These are phyloP conservation scores for Penaeus chinensis DNA, from an alignment of 1,140 invertebrate genomes.

Conservation along the genomic window DNA sequence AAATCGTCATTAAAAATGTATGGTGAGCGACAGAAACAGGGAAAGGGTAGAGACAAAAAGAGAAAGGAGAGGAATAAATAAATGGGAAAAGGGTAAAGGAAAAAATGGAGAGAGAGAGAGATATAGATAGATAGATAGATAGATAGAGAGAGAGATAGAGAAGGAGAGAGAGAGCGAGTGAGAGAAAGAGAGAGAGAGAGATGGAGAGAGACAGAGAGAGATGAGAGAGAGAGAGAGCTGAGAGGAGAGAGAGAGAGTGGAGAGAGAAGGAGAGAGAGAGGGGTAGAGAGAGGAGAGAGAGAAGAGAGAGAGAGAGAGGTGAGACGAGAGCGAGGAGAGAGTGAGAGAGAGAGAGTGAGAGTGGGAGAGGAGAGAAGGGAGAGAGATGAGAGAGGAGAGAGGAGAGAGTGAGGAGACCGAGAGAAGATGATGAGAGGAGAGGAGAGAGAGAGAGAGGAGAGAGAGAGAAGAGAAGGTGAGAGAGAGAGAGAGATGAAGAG, in stretches of 20 bases:
- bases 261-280: neutral
- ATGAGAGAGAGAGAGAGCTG: too few relatives aligned
- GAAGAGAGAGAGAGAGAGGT: neutral
- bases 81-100: neutral
- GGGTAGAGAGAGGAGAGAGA: neutral
- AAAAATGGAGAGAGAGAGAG: neutral
- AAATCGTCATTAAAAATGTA: too few relatives aligned
- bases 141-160: too few relatives aligned
- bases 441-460: too few relatives aligned
- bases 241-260: too few relatives aligned
- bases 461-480: neutral
- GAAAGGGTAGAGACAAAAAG: neutral
- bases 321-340: neutral
- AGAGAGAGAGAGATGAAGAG: slow-evolving; percentile 11
- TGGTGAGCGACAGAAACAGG: too few relatives aligned
- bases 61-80: neutral
- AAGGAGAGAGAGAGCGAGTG: too few relatives aligned
- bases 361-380: neutral
- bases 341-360: neutral
- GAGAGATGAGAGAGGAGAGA: neutral
- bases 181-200: too few relatives aligned
- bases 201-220: too few relatives aligned
- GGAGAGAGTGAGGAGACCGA: neutral
- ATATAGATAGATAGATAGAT: too few relatives aligned
- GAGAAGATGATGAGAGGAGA: too few relatives aligned